phyloP scores from a whole-genome alignment of 30 jellyfish, hydroid and myxozoan species.

The Cassiopea xamachana region DNA sequence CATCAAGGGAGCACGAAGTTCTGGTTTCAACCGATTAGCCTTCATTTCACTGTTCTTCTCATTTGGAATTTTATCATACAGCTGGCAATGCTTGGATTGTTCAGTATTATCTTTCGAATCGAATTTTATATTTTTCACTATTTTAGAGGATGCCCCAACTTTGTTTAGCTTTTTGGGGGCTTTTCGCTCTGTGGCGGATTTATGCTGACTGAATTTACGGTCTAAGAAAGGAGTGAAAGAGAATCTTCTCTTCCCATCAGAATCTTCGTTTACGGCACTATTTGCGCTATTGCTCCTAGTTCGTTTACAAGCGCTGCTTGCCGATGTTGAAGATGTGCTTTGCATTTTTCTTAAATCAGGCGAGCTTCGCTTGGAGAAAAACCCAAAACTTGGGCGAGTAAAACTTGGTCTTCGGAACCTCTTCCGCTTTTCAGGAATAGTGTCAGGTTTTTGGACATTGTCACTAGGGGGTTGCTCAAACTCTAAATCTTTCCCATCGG shows the following conservation, averaged over 20 bases:
- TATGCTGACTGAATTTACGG: conserved; percentile 41
- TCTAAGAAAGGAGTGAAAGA: conserved; percentile 69
- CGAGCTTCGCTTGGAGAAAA: conserved; percentile 70
- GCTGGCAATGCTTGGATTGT: conserved; percentile 6
- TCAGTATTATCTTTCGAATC: conserved; percentile 12
- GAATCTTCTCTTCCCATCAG: conserved; percentile 59
- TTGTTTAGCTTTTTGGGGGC: conserved; percentile 50
- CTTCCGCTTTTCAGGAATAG: conserved; percentile 32
- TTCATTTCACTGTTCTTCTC: neutral
- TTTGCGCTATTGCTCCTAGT: conserved; percentile 58
- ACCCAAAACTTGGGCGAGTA: conserved; percentile 73
- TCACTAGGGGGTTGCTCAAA: conserved; percentile 9
- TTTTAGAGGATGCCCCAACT: conserved; percentile 26
- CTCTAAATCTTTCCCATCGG: conserved; percentile 8
- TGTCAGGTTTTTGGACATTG: conserved; percentile 26
- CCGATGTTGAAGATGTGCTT: conserved; percentile 38
- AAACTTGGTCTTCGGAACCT: conserved; percentile 76
- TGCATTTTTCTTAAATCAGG: conserved; percentile 63
- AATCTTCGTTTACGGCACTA: neutral
- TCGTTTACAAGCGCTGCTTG: conserved; percentile 29
- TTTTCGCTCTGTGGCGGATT: conserved; percentile 51
- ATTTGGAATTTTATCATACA: neutral
- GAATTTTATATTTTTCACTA: neutral
- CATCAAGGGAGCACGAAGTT: conserved; percentile 71
- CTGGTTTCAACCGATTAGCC: conserved; percentile 25